Evolutionary conservation across 2,888 invertebrate species (phyloP), one percentile per base, ranked within the genome.

Genomic region (Sphaerophoria rueppellii): DNA sequence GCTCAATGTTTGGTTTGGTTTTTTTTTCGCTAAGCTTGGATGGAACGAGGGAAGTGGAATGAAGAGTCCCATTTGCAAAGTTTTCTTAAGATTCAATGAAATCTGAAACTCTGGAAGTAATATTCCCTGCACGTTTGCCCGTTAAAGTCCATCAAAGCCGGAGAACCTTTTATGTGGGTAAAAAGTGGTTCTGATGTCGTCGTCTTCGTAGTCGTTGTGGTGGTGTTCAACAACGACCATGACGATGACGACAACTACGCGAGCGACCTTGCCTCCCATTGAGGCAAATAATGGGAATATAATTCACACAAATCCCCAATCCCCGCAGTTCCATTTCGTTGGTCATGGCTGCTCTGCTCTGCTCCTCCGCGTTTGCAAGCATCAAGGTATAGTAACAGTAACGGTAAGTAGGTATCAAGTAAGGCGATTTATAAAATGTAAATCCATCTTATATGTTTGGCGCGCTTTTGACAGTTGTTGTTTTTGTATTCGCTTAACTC

Each of bases 401-500:
- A 24, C 24, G 24, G 24, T 24, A 24, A 24, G 9, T 43, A 43
- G 43, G 12, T 11, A 11, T 54, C 16, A 35, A 58, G 12, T 50
- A 70, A 73, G 70, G 70, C 82, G 78, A 82, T 82, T 78, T 78
- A 82, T 82, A 82, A 78, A 82, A 82, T 82, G 82, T 82, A 78
- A 82, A 82, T 82, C 82, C 82, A 78, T 78, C 74, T 58, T 67
- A 11, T 82, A 54, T 58, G 82, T 82, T 24, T 74, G 70, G 65
- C 65, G 60, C 74, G 70, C 70, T 74, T 74, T 52, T 82, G 82
- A 82, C 82, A 78, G 74, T 65, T 74, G 43, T 57, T 34, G 4
- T 50, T 69, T 35, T 58, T 58, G 35, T 37, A 14, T 14, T 35
- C 4, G 6, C 35, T 70, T 63, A 16, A 55, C 69, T 70, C 71